phyloP scores from a whole-genome alignment of 1,140 invertebrate genomes.

The Drosophila navojoa region DNA sequence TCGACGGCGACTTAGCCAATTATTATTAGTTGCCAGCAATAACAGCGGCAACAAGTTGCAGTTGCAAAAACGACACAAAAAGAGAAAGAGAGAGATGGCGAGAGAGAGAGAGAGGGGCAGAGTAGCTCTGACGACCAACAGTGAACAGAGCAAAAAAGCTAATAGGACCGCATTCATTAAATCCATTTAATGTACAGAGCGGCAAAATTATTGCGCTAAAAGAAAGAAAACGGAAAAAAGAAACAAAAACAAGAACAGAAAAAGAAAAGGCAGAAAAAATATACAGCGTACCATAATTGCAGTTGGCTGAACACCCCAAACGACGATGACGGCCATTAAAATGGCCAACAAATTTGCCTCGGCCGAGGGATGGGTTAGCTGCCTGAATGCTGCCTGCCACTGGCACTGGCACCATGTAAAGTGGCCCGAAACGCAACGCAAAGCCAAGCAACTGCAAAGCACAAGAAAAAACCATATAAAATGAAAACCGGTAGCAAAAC shows the following conservation, averaged over 20 bases:
- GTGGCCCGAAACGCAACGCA: conserved; percentile 30
- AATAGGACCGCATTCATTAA: conserved; percentile 84
- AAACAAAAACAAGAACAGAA: conserved; percentile 28
- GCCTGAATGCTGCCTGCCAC: background rate
- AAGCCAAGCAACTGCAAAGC: conserved; percentile 19
- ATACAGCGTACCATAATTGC: conserved; percentile 67
- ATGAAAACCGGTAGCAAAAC: conserved; percentile 1
- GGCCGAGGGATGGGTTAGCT: conserved; percentile 25
- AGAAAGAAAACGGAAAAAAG: conserved; percentile 36
- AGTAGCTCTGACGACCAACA: conserved; percentile 7
- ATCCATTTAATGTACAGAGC: conserved; percentile 83
- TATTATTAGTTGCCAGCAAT: conserved; percentile 52
- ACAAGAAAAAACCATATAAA: background rate
- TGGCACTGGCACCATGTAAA: conserved; percentile 64
- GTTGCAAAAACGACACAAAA: conserved; percentile 22
- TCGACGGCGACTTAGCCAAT: conserved; percentile 66
- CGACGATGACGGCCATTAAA: conserved; percentile 67
- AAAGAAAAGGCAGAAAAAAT: conserved; percentile 41
- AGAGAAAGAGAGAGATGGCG: background rate
- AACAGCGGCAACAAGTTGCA: conserved; percentile 37
- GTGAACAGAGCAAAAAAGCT: conserved; percentile 65
- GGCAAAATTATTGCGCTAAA: conserved; percentile 82
- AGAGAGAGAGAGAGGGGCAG: background rate
- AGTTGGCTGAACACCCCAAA: conserved; percentile 69
- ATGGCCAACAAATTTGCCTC: conserved; percentile 72